Base-by-base conservation (phyloP, 2,797 vertebrate genomes). In the Urosaurus nigricauda region DNA sequence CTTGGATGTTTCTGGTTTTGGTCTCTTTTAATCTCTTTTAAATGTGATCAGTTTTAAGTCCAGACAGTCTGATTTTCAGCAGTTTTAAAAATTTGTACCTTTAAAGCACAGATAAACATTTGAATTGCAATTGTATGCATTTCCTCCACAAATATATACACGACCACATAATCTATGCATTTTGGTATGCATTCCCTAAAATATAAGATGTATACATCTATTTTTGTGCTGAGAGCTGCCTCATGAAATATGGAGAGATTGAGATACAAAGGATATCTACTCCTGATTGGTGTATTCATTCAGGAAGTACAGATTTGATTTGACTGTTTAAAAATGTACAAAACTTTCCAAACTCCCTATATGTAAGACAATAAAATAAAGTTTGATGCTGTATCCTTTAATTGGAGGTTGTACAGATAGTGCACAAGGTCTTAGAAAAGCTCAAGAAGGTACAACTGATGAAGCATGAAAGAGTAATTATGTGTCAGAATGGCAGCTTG, bases 401-500 rank as follows among this genome's bases (percentile, higher is more conserved):
- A 71, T 43, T 84, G 43, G 29, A 16, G 17, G 26, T 53, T 12
- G 63, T 53, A 35, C 14, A 79, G 14, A 56, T 37, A 79, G 70
- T 79, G 51, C 58, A 43, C 24, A 68, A 12, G 40, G 13, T 43
- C 75, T 84, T 26, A 58, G 58, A 79, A 79, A 79, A 70, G 26
- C 65, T 71, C 29, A 9, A 43, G 29, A 79, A 26, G 24, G 32
- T 71, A 71, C n/a, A 19, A 40, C n/a, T 35, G 37, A 24, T 68
- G 32, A 79, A 75, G 40, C 32, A 37, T 58, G 71, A 79, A 68
- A 51, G 60, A 79, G 43, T 68, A 35, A 79, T 83, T 68, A 65
- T 68, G 37, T 65, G 80, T 83, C 80, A 84, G 32, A 73, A 53
- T 37, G 17, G 70, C 68, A 71, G 43, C 60, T 83, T 83, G 63